A percentile compares a stretch with the other conserved stretches of the same genome.
Conservation (phyloP, 2,888 invertebrate species). For the Tenthredo distinguenda region DNA sequence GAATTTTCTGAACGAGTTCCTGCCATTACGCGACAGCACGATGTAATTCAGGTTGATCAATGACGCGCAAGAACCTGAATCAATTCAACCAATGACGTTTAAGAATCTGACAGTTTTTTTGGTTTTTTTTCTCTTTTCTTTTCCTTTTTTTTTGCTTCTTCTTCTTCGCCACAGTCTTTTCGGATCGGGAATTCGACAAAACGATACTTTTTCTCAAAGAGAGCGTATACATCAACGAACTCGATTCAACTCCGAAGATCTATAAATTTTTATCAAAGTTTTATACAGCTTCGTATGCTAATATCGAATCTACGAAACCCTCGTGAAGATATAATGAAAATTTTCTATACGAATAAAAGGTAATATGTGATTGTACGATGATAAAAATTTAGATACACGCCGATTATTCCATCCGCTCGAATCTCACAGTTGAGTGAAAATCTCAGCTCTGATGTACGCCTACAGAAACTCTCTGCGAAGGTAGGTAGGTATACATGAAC, state of each 20-base stretch:
- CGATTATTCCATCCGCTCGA: background rate
- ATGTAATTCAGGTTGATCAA: conserved; percentile 51
- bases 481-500: background rate
- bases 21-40: conserved; percentile 51
- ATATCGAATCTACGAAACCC: background rate
- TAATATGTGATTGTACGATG: background rate
- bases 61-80: conserved; percentile 50
- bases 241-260: background rate
- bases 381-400: background rate
- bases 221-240: background rate
- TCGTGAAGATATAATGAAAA: background rate
- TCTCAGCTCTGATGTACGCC: background rate
- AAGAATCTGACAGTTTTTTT: conserved; percentile 42
- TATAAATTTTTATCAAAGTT: background rate
- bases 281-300: background rate
- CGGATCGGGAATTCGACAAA: conserved; percentile 4
- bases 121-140: background rate
- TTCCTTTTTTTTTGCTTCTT: background rate
- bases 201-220: background rate
- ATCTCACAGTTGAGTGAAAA: conserved; percentile 17
- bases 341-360: background rate
- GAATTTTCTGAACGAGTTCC: conserved; percentile 52
- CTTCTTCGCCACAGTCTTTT: background rate
- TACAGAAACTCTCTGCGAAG: background rate
- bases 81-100: conserved; percentile 51